Evolutionary conservation across 1,140 invertebrate species (phyloP).

Genomic region (Drosophila mauritiana): DNA sequence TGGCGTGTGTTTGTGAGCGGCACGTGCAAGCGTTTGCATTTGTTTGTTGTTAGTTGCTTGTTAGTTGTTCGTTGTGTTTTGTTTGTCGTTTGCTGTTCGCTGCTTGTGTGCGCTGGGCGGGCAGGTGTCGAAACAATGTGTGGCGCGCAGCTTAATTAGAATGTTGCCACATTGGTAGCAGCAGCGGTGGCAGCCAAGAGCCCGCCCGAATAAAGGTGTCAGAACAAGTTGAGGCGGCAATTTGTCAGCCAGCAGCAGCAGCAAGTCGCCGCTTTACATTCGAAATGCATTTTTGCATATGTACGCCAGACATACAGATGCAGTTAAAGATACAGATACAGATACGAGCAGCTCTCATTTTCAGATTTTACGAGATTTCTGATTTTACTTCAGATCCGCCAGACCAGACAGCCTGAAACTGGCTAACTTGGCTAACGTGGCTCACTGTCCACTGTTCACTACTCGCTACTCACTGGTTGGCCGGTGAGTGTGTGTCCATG

Average conservation of each 20-base stretch:
- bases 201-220: conserved; percentile 70
- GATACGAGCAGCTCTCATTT: conserved; percentile 46
- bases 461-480: background rate
- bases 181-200: conserved; percentile 9
- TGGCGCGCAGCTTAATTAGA: conserved; percentile 77
- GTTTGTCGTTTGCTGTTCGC: background rate
- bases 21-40: conserved; percentile 17
- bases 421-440: conserved; percentile 25
- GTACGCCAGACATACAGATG: background rate
- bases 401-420: conserved; percentile 7
- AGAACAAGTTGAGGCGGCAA: conserved; percentile 78
- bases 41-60: conserved; percentile 12
- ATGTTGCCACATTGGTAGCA: conserved; percentile 71
- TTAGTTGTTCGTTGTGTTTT: background rate
- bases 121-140: conserved; percentile 80
- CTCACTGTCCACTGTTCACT: background rate
- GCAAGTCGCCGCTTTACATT: conserved; percentile 58
- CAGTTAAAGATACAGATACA: conserved; percentile 1
- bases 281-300: conserved; percentile 66
- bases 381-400: conserved; percentile 9
- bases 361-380: conserved; percentile 1
- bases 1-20: background rate
- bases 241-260: conserved; percentile 71
- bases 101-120: conserved; percentile 26
- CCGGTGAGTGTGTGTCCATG: conserved; percentile 62